Conservation (phyloP, 2,888 invertebrate species). For the Trachelus stipa region DNA sequence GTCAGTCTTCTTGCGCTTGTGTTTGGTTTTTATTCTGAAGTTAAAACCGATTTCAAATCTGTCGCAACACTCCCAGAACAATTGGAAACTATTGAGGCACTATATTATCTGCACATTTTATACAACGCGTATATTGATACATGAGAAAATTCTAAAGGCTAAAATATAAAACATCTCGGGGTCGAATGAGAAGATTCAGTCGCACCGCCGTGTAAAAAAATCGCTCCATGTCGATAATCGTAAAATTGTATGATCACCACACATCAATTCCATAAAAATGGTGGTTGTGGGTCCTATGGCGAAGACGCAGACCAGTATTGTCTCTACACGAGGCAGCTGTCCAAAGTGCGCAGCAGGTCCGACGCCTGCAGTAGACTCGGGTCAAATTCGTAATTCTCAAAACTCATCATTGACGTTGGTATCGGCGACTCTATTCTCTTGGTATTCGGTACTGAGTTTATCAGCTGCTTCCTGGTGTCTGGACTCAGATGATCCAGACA, state of each 20-base stretch:
- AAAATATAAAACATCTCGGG: neutral
- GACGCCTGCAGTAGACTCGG: slow-evolving; percentile 15
- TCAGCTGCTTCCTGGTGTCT: slow-evolving; percentile 29
- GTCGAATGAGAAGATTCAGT: neutral
- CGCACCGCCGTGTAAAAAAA: neutral
- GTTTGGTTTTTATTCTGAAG: neutral
- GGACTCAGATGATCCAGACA: slow-evolving; percentile 33
- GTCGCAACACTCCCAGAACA: neutral
- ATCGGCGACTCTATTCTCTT: neutral
- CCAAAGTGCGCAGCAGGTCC: slow-evolving; percentile 16
- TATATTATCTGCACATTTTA: neutral
- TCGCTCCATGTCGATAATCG: neutral
- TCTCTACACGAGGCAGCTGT: neutral
- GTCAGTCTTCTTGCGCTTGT: neutral
- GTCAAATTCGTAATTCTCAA: slow-evolving; percentile 41
- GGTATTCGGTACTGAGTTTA: slow-evolving; percentile 25
- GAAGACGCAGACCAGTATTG: neutral
- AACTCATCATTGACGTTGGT: slow-evolving; percentile 30
- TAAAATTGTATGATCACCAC: neutral
- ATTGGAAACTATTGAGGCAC: neutral
- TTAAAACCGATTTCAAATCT: neutral
- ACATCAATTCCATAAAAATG: neutral
- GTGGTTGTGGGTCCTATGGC: neutral
- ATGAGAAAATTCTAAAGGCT: neutral
- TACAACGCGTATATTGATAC: neutral